phyloP scores from a whole-genome alignment of 2,888 invertebrate genomes.

The Thalpophila matura region DNA sequence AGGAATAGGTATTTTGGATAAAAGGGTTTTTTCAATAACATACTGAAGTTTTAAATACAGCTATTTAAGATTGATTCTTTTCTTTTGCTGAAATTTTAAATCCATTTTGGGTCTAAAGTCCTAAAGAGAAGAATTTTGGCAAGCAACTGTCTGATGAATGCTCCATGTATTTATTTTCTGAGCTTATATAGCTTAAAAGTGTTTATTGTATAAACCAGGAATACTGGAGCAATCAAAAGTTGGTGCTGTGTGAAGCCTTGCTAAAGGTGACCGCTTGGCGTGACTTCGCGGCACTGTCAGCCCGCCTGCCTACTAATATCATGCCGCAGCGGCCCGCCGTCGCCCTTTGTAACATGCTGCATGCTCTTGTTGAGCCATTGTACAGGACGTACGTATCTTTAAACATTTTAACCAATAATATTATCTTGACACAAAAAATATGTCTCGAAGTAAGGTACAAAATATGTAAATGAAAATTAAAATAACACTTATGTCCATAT shows the following conservation, averaged over 20 bases:
- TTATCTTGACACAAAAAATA: not conserved
- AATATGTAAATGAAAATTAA: no score
- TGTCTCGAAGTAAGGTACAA: not conserved
- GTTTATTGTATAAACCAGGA: conserved; percentile 72
- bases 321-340: conserved; percentile 94
- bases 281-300: conserved; percentile 95
- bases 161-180: not conserved
- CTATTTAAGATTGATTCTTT: no score
- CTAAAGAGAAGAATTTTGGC: no score
- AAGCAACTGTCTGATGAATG: no score
- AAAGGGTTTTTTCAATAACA: no score
- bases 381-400: conserved; percentile 92
- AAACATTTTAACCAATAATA: not conserved
- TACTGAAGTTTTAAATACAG: no score
- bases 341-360: conserved; percentile 95
- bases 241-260: conserved; percentile 97
- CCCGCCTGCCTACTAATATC: conserved; percentile 95
- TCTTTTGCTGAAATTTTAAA: no score
- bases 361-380: conserved; percentile 96
- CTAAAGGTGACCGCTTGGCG: conserved; percentile 97
- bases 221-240: conserved; percentile 96
- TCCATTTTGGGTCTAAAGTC: no score
- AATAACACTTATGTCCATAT: not conserved
- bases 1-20: no score
- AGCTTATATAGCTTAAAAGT: not conserved